Base-by-base conservation (phyloP, 2,888 invertebrate genomes). In the Leptarthrus brevirostris region DNA sequence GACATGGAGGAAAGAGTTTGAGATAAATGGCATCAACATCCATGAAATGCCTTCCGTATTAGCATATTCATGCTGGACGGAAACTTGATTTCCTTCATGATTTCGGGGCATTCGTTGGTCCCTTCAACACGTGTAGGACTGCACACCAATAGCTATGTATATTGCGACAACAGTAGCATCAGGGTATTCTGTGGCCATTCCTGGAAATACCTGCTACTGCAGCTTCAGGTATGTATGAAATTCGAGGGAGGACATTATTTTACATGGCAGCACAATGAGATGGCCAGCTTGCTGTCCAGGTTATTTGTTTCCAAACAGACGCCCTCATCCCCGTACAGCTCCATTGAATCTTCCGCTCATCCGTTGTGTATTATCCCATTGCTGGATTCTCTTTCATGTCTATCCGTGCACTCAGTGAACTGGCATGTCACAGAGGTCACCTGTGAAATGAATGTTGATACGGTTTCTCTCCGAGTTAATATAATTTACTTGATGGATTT, bases 71-170 rank as follows among this genome's bases (percentile, higher is more conserved):
- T 74, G 66, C 52, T 74, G 30, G 69, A 72, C 75, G 75, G 75
- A 75, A 75, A 75, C 75, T 75, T 72, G 74, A 75, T 75, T 75
- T 75, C 75, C 75, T 75, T 75, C 69, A 74, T 75, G 69, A 56
- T 75, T 75, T 74, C 69, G 74, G 74, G 66, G 64, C 69, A 72
- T 44, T 70, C 47, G 70, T 54, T 54, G 56, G 71, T 74, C 40
- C 71, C 49, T 40, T 2, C 24, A 12, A 54, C 34, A 69, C 20
- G 52, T 69, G 52, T 69, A 52, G 30, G n/a, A 16, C 24, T 24
- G 40, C 26, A 34, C n/a, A 69, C 34, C 26, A 16, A 47, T 12
- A 69, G 8, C 10, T 22, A 54, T 26, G 8, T 22, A 54, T 20
- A 26, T 14, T 18, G 26, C 24, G 54, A 26, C 5, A 1, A 26